These are phyloP conservation scores for Platycheirus rosarum DNA, from an alignment of 2,888 invertebrate genomes.

Conservation along the genomic window DNA sequence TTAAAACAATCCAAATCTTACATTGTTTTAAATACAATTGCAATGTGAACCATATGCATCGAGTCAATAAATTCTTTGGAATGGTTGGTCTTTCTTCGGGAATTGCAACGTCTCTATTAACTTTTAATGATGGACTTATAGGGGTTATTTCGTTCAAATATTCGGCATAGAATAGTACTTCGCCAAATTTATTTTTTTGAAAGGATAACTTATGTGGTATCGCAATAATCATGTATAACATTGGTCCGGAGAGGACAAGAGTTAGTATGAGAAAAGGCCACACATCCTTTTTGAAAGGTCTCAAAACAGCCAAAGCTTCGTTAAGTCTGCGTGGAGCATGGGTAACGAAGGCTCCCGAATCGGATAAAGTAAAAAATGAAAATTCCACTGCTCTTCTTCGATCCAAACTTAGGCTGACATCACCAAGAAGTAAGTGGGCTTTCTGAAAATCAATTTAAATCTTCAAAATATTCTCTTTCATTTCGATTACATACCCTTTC, in stretches of 20 bases:
- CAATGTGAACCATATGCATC: slow-evolving; percentile 89
- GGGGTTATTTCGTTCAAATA: slow-evolving; percentile 81
- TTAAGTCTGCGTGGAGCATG: slow-evolving; percentile 89
- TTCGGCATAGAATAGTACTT: slow-evolving; percentile 76
- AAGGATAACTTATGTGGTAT: slow-evolving; percentile 82
- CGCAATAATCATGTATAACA: slow-evolving; percentile 87
- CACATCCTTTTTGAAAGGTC: slow-evolving; percentile 89
- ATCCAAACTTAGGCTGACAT: slow-evolving; percentile 89
- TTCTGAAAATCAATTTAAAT: slow-evolving; percentile 82
- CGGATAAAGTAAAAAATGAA: slow-evolving; percentile 89
- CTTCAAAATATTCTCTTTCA: slow-evolving; percentile 9
- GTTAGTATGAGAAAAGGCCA: slow-evolving; percentile 89
- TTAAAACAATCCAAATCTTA: no score
- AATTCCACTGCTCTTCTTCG: slow-evolving; percentile 89
- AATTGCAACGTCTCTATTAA: background rate
- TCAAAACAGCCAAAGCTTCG: slow-evolving; percentile 88
- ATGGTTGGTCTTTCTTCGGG: slow-evolving; percentile 76
- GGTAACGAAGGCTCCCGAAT: slow-evolving; percentile 90
- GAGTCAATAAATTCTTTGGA: slow-evolving; percentile 83
- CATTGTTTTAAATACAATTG: slow-evolving; percentile 89
- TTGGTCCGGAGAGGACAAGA: slow-evolving; percentile 87
- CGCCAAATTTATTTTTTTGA: slow-evolving; percentile 65
- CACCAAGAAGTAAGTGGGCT: slow-evolving; percentile 89
- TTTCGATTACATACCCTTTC: slow-evolving; percentile 85
- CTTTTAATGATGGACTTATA: slow-evolving; percentile 10